Evolutionary conservation across 92 coral and sea anemone genomes (phyloP).

Genomic region (Porites rus): DNA sequence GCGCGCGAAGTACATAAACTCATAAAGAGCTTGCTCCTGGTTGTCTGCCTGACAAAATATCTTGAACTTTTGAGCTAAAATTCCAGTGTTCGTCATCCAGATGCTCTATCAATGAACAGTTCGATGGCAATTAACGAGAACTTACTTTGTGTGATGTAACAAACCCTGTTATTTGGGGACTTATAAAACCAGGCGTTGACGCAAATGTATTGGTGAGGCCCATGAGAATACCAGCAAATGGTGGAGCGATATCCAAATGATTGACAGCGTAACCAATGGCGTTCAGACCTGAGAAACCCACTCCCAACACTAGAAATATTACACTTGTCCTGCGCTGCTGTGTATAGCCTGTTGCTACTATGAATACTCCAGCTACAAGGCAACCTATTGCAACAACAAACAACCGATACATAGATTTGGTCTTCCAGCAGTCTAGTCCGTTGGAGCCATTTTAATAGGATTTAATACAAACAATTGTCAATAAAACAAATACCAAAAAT

Average conservation of each 20-base stretch:
- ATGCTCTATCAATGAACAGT: neutral
- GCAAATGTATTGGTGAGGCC: constrained; percentile 98
- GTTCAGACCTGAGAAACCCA: constrained; percentile 98
- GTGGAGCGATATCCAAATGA: constrained; percentile 95
- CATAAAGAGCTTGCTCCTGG: no score
- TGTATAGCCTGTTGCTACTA: constrained; percentile 96
- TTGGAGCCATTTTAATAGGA: no score
- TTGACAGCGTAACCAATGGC: constrained; percentile 99
- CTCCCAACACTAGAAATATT: constrained; percentile 90
- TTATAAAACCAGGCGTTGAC: constrained; percentile 95
- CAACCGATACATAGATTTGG: neutral
- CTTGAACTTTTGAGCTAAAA: no score
- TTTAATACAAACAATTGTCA: no score
- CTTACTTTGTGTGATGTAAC: constrained; percentile 92
- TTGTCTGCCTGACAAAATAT: no score
- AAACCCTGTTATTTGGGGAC: constrained; percentile 95
- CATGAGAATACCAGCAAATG: constrained; percentile 96
- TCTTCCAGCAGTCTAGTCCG: no score
- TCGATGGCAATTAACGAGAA: neutral
- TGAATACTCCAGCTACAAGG: constrained; percentile 90
- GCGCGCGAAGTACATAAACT: no score
- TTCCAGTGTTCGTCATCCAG: neutral
- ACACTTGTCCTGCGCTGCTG: constrained; percentile 84
- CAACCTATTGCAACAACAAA: constrained; percentile 70
- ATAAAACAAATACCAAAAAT: no score